Conservation (phyloP, 2,113 vertebrate genomes). For the Engystomops pustulosus region DNA sequence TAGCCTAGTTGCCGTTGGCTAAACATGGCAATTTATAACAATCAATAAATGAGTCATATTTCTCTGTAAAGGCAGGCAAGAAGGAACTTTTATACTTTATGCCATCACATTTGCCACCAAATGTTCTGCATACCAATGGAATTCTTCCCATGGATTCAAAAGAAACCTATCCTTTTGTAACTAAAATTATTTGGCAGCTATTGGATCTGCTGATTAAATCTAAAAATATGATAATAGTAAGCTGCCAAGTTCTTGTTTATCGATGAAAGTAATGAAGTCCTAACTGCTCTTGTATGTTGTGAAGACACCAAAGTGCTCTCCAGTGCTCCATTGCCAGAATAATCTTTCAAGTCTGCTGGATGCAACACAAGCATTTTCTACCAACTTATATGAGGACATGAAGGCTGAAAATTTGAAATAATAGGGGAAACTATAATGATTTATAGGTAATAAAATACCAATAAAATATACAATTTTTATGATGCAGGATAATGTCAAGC, state of each 20-base stretch:
- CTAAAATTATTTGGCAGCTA: not conserved
- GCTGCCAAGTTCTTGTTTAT: slow-evolving; percentile 8
- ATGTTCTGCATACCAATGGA: not conserved
- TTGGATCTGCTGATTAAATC: slow-evolving; percentile 16
- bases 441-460: not conserved
- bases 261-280: slow-evolving; percentile 16
- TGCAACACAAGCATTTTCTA: not conserved
- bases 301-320: slow-evolving; percentile 4
- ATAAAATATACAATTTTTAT: not conserved
- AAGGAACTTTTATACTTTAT: not conserved
- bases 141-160: not conserved
- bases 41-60: slow-evolving; percentile 36
- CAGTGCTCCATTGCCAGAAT: not conserved
- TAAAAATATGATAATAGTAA: not conserved
- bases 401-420: not conserved
- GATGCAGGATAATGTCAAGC: too few species aligned
- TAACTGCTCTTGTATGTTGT: not conserved
- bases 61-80: slow-evolving; percentile 7
- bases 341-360: not conserved
- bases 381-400: not conserved
- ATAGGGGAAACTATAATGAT: not conserved
- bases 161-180: not conserved
- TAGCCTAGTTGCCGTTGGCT: not conserved
- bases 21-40: slow-evolving; percentile 15
- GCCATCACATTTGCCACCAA: not conserved